These are phyloP conservation scores for Pitta sordida DNA, from an alignment of 2,113 vertebrate species.

Conservation along the genomic window DNA sequence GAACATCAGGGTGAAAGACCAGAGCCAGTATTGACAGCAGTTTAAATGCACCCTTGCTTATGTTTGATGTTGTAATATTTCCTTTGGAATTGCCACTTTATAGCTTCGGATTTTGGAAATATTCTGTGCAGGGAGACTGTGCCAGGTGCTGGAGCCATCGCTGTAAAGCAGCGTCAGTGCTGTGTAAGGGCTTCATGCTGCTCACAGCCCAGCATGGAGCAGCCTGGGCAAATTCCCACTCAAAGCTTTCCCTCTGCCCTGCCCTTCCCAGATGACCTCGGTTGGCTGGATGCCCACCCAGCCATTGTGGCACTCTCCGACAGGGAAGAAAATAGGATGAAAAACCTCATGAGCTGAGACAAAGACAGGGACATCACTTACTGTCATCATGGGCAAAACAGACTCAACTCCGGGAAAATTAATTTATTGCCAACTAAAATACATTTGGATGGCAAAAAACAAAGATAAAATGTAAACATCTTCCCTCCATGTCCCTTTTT, in stretches of 20 bases:
- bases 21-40: neutral
- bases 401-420: neutral
- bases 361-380: neutral
- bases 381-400: neutral
- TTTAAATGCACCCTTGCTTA: neutral
- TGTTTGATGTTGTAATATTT: neutral
- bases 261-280: neutral
- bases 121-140: neutral
- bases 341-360: neutral
- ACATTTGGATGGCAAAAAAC: neutral
- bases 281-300: rapidly evolving
- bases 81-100: neutral
- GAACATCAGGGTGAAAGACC: neutral
- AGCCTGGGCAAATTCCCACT: rapidly evolving
- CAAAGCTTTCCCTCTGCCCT: neutral
- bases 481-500: rapidly evolving
- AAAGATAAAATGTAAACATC: neutral
- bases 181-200: neutral
- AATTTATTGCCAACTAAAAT: neutral
- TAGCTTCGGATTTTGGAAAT: neutral
- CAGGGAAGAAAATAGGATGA: neutral
- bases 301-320: neutral
- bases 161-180: neutral
- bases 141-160: neutral
- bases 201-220: neutral